A percentile compares a stretch with the other conserved stretches of the same genome.
Evolutionary conservation across 92 coral and sea anemone genomes (phyloP).

Genomic region (Paramuricea clavata): DNA sequence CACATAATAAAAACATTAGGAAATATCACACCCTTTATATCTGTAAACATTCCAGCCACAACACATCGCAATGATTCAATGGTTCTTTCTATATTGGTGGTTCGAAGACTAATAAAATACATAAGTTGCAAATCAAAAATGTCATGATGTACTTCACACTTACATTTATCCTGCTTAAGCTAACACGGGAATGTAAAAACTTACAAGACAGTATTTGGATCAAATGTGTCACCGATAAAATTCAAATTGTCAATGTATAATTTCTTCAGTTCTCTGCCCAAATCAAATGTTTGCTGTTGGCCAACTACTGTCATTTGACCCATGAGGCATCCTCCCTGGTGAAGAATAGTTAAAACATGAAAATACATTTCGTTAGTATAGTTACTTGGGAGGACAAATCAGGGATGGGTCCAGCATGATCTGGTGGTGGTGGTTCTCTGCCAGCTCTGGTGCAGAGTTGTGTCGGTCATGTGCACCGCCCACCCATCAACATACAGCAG

Average conservation of each 20-base stretch:
- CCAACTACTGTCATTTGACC: conserved; percentile 92
- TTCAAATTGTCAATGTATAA: conserved; percentile 74
- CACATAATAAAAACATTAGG: too few relatives aligned
- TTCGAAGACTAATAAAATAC: conserved; percentile 71
- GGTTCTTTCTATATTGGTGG: conserved; percentile 87
- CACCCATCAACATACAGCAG: too few relatives aligned
- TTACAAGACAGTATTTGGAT: conserved; percentile 82
- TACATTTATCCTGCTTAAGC: not conserved
- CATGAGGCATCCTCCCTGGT: conserved; percentile 80
- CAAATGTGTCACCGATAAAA: conserved; percentile 67
- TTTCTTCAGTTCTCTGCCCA: conserved; percentile 69
- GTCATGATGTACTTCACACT: too few relatives aligned
- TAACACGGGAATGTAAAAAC: conserved; percentile 26
- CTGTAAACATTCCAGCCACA: conserved; percentile 87
- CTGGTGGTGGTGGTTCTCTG: too few relatives aligned
- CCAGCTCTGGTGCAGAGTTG: too few relatives aligned
- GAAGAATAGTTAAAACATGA: not conserved
- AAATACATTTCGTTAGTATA: not conserved
- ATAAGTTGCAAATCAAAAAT: not conserved
- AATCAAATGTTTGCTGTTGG: conserved; percentile 85
- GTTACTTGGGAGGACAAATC: not conserved
- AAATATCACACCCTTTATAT: conserved; percentile 5
- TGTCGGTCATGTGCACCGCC: too few relatives aligned
- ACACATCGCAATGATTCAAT: conserved; percentile 91
- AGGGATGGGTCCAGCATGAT: too few relatives aligned